phyloP scores from a whole-genome alignment of 2,113 vertebrate species.

The Phylloscopus trochilus region DNA sequence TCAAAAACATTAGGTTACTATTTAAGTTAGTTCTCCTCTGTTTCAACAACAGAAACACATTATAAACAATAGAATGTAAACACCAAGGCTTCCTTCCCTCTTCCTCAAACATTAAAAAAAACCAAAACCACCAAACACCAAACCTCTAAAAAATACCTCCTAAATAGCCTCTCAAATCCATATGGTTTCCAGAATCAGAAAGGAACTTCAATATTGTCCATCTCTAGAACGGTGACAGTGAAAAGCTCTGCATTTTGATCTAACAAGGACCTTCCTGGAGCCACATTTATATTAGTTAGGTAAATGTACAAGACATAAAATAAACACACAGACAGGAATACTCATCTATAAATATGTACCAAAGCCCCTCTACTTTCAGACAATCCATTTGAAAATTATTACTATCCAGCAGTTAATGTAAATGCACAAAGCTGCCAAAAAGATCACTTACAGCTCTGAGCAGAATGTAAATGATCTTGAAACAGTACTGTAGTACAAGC shows the following conservation, averaged over 20 bases:
- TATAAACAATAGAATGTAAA: background rate
- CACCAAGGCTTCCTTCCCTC: background rate
- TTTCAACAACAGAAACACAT: background rate
- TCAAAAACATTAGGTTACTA: background rate
- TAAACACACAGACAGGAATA: background rate
- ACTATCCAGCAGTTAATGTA: background rate
- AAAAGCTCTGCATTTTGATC: background rate
- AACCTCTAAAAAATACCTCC: background rate
- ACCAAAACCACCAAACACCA: background rate
- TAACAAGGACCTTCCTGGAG: background rate
- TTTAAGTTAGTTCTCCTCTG: background rate
- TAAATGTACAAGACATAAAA: background rate
- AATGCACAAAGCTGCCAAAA: background rate
- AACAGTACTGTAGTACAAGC: background rate
- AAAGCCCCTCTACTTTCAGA: background rate
- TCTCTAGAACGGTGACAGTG: background rate
- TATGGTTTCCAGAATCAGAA: background rate
- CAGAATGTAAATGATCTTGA: slow-evolving; percentile 1
- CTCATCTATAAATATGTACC: background rate
- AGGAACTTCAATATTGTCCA: background rate
- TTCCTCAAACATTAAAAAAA: background rate
- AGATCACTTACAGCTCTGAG: background rate
- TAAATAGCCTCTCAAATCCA: background rate
- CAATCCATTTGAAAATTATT: background rate
- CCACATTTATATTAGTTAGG: background rate